Evolutionary conservation across 1,140 invertebrate species (phyloP), one percentile per base, ranked within the genome.

Genomic region (Daktulosphaira vitifoliae): DNA sequence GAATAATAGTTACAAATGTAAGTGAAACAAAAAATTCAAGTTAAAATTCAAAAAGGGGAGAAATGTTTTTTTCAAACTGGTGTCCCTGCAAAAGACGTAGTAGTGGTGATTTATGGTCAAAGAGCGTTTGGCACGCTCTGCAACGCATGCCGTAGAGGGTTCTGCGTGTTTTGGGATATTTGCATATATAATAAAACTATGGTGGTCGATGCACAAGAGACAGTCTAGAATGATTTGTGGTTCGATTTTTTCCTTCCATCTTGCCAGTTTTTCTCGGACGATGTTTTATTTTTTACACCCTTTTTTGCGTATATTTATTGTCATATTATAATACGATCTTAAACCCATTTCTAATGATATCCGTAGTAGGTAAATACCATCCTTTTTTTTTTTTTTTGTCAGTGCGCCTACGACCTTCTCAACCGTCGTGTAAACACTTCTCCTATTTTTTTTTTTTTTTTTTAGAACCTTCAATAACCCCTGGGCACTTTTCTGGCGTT

Each of bases 141-240:
- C 39, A 20, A 25, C 44, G n/a, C 39, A 44, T 6, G 29, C 39
- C 26, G 53, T 44, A 42, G 46, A 62, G 56, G 56, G 54, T 33
- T 38, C 38, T 62, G 56, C 56, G 23, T 62, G 56, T 62, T 48
- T 62, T 62, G 13, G 26, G 44, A 62, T 46, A 62, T 62, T 62
- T 62, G 56, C 56, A 62, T 62, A 62, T 39, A 33, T 62, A 62
- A 62, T 62, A 62, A 62, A 62, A 62, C 42, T 62, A 39, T 39
- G 56, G 56, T 39, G 56, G 18, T 25, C 56, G 56, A 62, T 62
- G 56, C 25, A 22, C 29, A 62, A 48, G 56, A 62, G 42, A 62
- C 56, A 46, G 39, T 25, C 5, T 23, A 46, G 42, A 33, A 62
- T 62, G 56, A 62, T 62, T 62, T 62, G 56, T 62, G 56, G 20